Evolutionary conservation across 2,888 invertebrate species (phyloP).

Genomic region (Euzophera pinguis): DNA sequence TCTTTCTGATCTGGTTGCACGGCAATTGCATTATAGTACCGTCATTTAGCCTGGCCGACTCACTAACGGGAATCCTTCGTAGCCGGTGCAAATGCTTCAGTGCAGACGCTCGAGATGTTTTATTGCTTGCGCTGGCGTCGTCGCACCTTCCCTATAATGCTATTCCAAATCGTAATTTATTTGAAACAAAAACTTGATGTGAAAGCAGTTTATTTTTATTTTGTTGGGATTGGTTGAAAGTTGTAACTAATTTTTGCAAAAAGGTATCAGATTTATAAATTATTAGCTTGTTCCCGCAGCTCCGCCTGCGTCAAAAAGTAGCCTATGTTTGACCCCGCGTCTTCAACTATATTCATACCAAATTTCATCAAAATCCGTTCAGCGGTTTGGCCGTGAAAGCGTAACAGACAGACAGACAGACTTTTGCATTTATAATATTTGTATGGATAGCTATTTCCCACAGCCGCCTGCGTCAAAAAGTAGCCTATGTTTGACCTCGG

Average conservation of each 20-base stretch:
- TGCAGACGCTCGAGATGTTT: conserved; percentile 5
- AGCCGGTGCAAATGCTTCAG: conserved; percentile 3
- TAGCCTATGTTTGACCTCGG: too few species aligned
- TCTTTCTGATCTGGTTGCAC: conserved; percentile 7
- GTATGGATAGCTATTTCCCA: too few species aligned
- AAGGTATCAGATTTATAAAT: too few species aligned
- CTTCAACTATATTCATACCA: too few species aligned
- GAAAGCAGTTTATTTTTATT: not conserved
- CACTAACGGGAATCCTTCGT: conserved; percentile 3
- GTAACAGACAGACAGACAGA: too few species aligned
- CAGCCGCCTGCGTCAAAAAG: too few species aligned
- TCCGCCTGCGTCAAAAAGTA: too few species aligned
- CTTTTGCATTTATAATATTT: too few species aligned
- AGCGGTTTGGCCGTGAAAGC: too few species aligned
- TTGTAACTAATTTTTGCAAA: not conserved
- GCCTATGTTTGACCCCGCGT: too few species aligned
- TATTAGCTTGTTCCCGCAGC: too few species aligned
- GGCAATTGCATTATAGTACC: conserved; percentile 10
- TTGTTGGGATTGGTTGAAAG: not conserved
- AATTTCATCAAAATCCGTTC: too few species aligned
- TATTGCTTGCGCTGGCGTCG: conserved; percentile 5
- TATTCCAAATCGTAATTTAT: conserved; percentile 1
- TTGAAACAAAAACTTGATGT: not conserved
- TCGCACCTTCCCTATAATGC: not conserved
- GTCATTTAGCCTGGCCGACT: conserved; percentile 7